Base-by-base conservation (phyloP, 2,113 vertebrate genomes). In the Beaufortia kweichowensis region DNA sequence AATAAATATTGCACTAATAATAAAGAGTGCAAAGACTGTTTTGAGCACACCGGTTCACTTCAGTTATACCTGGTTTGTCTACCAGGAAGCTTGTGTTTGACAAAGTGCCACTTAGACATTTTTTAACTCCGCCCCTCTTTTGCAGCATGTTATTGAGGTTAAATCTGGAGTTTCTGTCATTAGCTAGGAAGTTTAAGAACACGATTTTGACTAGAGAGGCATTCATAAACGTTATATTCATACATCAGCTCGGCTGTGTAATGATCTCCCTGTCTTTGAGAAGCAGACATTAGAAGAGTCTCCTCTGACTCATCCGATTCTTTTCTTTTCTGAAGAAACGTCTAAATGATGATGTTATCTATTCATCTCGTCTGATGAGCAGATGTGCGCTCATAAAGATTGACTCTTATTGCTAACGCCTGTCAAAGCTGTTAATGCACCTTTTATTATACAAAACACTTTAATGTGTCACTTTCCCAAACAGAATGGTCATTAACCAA, bases 341-440 rank as follows among this genome's bases (percentile, higher is more conserved):
- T 43, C 33, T 71, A 41, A 41, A 71, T 71, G 8, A 57, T 71
- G 33, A 39, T 59, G 21, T 41, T 41, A 59, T 59, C 53, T 26
- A 41, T 68, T 53, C 26, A 53, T 57, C 53, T 59, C 39, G 41
- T 71, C 53, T 59, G 69, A 71, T 71, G 33, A 71, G 69, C 69
- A 71, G 69, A 71, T 71, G 69, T 71, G 33, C 33, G 9, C 15
- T 19, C 14, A 61, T 28, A 15, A 41, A 41, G 53, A 41, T 29
- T 41, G 68, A 59, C 8, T 15, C 33, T 71, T 21, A 71, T 71
- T 43, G 53, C 53, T 39, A 59, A 43, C n/a, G 23, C 69, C 28
- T 71, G 53, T 33, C 7, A 56, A 21, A 0, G 21, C 50, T 70
- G 66, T 70, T 70, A 57, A 33, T 56, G 50, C 28, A 59, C 23